phyloP scores from a whole-genome alignment of 92 coral and sea anemone species.

The Umimayanthus kanabou region DNA sequence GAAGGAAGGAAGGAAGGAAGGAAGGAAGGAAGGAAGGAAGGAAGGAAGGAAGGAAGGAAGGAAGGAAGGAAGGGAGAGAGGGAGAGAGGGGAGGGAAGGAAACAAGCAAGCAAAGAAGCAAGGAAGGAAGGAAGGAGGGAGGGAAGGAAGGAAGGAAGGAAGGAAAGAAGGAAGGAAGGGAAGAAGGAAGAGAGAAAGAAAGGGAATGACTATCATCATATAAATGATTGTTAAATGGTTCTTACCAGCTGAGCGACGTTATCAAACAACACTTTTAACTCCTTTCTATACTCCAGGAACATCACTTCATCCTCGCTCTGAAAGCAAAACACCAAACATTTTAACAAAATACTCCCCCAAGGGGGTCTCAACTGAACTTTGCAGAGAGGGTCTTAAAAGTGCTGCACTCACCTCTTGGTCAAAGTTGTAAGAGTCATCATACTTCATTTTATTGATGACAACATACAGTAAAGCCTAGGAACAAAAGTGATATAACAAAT shows the following conservation, averaged over 20 bases:
- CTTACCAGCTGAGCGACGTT: constrained; percentile 94
- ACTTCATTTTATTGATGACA: constrained; percentile 89
- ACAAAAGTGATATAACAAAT: background rate
- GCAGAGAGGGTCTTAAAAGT: background rate
- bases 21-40: no score
- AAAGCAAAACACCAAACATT: background rate
- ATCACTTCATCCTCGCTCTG: constrained; percentile 99
- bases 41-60: no score
- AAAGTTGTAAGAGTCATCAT: constrained; percentile 93
- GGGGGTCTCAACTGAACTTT: background rate
- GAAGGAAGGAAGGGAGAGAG: no score
- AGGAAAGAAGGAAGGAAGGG: no score
- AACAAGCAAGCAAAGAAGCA: no score
- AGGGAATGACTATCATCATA: background rate
- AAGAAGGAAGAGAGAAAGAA: no score
- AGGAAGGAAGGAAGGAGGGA: no score
- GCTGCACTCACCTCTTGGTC: constrained; percentile 78
- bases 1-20: no score
- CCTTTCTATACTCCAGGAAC: constrained; percentile 95
- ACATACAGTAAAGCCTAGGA: constrained; percentile 76
- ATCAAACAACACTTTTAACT: constrained; percentile 89
- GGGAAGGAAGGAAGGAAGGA: no score
- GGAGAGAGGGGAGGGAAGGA: no score
- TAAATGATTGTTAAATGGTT: background rate
- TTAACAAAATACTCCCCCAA: background rate